Conservation (phyloP, 2,888 invertebrate genomes). For the Idaea straminata region DNA sequence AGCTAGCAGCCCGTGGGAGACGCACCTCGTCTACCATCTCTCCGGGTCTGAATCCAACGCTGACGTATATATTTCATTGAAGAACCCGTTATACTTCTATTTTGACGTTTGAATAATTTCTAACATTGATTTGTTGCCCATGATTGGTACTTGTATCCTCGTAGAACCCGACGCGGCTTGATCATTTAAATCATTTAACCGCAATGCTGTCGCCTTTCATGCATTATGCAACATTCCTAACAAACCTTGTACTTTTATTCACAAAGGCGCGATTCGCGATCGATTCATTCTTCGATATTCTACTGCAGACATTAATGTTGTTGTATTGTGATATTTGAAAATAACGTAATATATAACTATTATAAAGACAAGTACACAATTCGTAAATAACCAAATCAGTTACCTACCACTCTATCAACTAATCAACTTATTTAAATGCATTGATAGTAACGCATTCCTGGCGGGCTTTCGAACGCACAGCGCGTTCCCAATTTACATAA, state of each 20-base stretch:
- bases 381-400: not conserved
- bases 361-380: not conserved
- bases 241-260: not conserved
- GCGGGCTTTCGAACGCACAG: conserved; percentile 40
- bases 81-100: conserved; percentile 42
- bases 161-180: not conserved
- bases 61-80: conserved; percentile 35
- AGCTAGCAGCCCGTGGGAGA: conserved; percentile 45
- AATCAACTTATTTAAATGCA: conserved; percentile 3
- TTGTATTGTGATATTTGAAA: not conserved
- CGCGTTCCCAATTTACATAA: conserved; percentile 58
- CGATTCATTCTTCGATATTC: not conserved
- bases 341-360: too few species aligned
- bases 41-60: conserved; percentile 18
- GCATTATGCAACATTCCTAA: not conserved
- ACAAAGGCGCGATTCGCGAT: not conserved
- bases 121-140: conserved; percentile 31
- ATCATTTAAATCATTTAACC: not conserved
- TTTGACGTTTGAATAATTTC: conserved; percentile 47
- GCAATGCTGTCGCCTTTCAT: not conserved
- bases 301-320: not conserved
- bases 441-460: conserved; percentile 39
- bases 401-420: not conserved
- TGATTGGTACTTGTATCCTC: conserved; percentile 3
- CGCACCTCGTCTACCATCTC: conserved; percentile 8